These are phyloP conservation scores for Napeogenes inachia DNA, from an alignment of 2,888 invertebrate species.

Conservation along the genomic window DNA sequence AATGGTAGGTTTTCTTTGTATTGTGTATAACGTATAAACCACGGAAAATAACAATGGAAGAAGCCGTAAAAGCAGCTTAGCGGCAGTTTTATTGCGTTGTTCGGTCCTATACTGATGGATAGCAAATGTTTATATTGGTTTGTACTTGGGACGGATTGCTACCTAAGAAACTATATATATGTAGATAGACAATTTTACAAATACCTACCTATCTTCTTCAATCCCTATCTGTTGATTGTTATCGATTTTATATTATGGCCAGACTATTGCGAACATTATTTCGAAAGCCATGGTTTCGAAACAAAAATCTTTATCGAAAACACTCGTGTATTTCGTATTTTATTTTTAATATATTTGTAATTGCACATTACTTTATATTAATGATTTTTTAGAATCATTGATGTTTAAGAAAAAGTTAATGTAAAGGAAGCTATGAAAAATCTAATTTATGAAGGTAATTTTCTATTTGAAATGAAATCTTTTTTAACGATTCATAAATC, in stretches of 20 bases:
- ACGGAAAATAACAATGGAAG: conserved; percentile 21
- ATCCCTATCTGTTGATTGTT: no score
- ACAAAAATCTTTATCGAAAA: no score
- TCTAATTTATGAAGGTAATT: neutral
- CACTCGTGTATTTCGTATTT: no score
- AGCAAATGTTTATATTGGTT: conserved; percentile 17
- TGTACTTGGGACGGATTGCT: conserved; percentile 5
- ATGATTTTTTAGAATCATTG: neutral
- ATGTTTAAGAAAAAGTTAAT: neutral
- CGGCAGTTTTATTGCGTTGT: conserved; percentile 20
- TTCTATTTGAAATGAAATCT: neutral
- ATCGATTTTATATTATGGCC: no score
- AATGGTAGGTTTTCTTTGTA: no score
- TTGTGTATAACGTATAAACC: conserved; percentile 13
- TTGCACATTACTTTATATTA: neutral
- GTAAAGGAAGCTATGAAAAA: conserved; percentile 3
- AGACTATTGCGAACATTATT: no score
- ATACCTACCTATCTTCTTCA: no score
- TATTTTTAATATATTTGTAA: neutral
- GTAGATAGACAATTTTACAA: no score
- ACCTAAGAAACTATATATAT: neutral
- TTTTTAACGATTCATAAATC: conserved; percentile 7
- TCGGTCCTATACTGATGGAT: conserved; percentile 15
- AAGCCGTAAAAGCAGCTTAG: conserved; percentile 23
- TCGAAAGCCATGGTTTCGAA: no score